A percentile compares a stretch with the other conserved stretches of the same genome.
Conservation (phyloP, 2,113 vertebrate species). For the Phoenicopterus ruber region DNA sequence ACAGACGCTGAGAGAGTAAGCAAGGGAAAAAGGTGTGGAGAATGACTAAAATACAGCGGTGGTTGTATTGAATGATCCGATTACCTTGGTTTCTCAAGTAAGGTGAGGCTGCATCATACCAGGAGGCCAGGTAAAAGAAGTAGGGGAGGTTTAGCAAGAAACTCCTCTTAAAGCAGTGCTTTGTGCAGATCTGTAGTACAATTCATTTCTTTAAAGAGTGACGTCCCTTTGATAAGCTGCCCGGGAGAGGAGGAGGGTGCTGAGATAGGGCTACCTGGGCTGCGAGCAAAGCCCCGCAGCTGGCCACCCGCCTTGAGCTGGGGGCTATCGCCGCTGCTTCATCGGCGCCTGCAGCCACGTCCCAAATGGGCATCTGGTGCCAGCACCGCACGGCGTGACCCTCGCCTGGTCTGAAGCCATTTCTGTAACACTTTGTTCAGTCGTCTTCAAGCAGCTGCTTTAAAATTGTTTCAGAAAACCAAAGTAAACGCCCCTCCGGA, state of each 20-base stretch:
- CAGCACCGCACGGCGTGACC: not conserved
- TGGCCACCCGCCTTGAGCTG: not conserved
- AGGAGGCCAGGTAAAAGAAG: not conserved
- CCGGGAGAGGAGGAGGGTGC: not conserved
- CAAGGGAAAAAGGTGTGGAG: not conserved
- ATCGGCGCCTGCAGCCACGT: not conserved
- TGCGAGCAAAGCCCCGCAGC: not conserved
- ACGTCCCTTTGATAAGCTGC: not conserved
- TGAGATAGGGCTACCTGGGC: not conserved
- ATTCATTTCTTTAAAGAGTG: not conserved
- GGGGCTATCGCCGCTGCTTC: not conserved
- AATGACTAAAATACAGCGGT: not conserved
- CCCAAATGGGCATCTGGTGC: not conserved
- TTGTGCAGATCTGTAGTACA: not conserved
- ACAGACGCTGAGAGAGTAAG: not conserved
- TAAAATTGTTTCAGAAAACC: not conserved
- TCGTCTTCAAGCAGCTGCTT: not conserved
- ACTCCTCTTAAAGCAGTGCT: not conserved
- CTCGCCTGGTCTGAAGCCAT: not conserved
- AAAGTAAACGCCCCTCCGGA: not conserved
- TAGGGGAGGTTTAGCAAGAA: not conserved
- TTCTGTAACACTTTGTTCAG: not conserved
- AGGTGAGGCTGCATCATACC: rapidly evolving
- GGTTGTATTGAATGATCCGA: not conserved
- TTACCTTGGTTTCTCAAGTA: not conserved